Percentiles rank a stretch among this genome's conserved stretches.
These are phyloP conservation scores for Liposcelis brunnea DNA, from an alignment of 2,888 invertebrate species.

Conservation along the genomic window DNA sequence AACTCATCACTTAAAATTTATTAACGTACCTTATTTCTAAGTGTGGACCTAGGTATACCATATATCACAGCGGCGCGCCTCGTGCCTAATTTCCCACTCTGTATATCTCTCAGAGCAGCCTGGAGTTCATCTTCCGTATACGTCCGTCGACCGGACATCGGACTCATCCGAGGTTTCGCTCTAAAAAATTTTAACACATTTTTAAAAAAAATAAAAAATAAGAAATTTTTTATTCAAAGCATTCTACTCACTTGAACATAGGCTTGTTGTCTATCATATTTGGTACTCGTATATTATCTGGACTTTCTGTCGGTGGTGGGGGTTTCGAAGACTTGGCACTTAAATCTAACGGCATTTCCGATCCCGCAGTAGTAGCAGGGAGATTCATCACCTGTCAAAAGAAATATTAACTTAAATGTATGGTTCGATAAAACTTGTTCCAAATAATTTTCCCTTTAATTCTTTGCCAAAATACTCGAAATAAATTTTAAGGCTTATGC, in stretches of 20 bases:
- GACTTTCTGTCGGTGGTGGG: slow-evolving; percentile 9
- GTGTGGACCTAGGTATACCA: slow-evolving; percentile 89
- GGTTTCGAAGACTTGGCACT: slow-evolving; percentile 47
- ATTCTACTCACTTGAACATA: slow-evolving; percentile 1
- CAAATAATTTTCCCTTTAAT: no score
- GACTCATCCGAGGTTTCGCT: slow-evolving; percentile 44
- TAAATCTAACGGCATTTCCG: slow-evolving; percentile 52
- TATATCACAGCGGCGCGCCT: slow-evolving; percentile 87
- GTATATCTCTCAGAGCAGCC: slow-evolving; percentile 85
- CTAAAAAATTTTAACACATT: no score
- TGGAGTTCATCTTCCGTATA: slow-evolving; percentile 95
- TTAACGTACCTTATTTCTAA: slow-evolving; percentile 86
- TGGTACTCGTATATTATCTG: slow-evolving; percentile 5
- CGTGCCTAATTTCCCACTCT: slow-evolving; percentile 81
- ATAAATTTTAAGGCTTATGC: no score
- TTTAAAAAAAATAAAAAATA: slow-evolving; percentile 26
- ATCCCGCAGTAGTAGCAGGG: slow-evolving; percentile 24
- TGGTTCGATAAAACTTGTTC: no score
- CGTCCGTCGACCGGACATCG: slow-evolving; percentile 43
- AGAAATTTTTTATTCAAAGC: no score
- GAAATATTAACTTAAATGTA: no score
- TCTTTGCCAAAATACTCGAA: no score
- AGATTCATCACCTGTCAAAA: slow-evolving; percentile 6
- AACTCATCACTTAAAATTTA: no score
- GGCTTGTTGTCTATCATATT: slow-evolving; percentile 1